Base-by-base conservation (phyloP, 2,113 vertebrate genomes). In the Tragelaphus imberbis region DNA sequence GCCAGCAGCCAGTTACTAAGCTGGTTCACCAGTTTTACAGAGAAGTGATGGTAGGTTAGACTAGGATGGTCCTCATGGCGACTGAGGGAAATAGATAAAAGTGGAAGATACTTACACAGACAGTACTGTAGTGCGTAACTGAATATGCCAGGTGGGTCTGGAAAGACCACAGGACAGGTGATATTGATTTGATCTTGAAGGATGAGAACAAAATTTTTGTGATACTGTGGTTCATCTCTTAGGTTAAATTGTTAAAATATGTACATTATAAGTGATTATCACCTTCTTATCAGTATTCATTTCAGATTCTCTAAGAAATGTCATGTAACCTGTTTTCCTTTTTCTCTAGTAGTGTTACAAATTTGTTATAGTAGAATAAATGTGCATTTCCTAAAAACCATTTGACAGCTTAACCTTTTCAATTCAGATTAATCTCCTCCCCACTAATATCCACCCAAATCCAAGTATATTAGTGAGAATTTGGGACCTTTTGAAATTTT, bases 281-380 rank as follows among this genome's bases (percentile, higher is more conserved):
- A 84, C 30, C 27, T 75, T 95, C 79, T 88, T 79, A 90, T 80
- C 91, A 90, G 25, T 85, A 56, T 96, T 90, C 13, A 27, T 87
- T 93, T 90, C 75, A 95, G 84, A 96, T 44, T 93, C 36, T 81
- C 40, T 96, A 98, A 95, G 44, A 92, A 94, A 61, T 95, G 33
- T 92, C 75, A 77, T 14, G 88, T 95, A 91, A 89, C 68, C 88
- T 51, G 9, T 59, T 4, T 91, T 94, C 84, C 88, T 61, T 85
- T 94, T 87, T 96, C 30, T 95, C 55, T 55, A 79, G 17, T 33
- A 90, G 17, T 56, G 3, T 56, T 85, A 61, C 58, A 88, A 84
- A 16, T 96, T 8, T n/a, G 49, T 90, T 92, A 92, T 49, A 92
- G 59, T 89, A 63, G 75, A 95, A 93, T 87, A 92, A 58, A 91